phyloP scores from a whole-genome alignment of 1,140 invertebrate genomes.

The Euglossa dilemma region DNA sequence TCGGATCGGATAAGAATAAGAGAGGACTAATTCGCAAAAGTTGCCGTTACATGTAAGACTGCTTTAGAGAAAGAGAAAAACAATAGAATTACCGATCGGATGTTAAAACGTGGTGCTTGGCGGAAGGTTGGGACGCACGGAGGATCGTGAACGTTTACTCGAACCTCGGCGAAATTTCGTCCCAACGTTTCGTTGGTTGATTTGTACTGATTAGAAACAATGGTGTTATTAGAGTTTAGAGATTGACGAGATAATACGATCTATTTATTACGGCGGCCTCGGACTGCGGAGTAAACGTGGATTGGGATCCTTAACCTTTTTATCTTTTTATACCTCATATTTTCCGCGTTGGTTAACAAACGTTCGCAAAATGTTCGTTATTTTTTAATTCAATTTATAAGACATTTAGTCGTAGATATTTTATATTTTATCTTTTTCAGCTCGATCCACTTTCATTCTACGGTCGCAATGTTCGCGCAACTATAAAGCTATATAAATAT shows the following conservation, averaged over 20 bases:
- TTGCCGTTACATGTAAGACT: constrained; percentile 75
- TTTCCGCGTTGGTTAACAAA: neutral
- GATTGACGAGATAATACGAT: constrained; percentile 71
- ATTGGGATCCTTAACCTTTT: constrained; percentile 34
- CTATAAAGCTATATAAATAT: constrained; percentile 65
- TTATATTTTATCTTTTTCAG: neutral
- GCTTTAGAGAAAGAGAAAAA: constrained; percentile 72
- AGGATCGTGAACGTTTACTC: constrained; percentile 4
- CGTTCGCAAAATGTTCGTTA: neutral
- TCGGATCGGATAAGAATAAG: neutral
- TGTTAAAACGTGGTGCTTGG: constrained; percentile 69
- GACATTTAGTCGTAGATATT: neutral
- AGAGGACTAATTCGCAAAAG: constrained; percentile 61
- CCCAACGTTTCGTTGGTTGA: constrained; percentile 62
- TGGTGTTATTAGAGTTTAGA: constrained; percentile 73
- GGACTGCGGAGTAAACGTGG: constrained; percentile 66
- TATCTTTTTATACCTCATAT: neutral
- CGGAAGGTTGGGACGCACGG: constrained; percentile 54
- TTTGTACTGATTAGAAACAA: constrained; percentile 74
- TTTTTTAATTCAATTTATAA: neutral
- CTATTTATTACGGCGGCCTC: constrained; percentile 77
- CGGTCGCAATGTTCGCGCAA: constrained; percentile 64
- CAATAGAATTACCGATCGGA: constrained; percentile 55
- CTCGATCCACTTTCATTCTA: constrained; percentile 67
- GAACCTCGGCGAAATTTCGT: neutral